Evolutionary conservation across 2,113 vertebrate species (phyloP).

Genomic region (Athene noctua): DNA sequence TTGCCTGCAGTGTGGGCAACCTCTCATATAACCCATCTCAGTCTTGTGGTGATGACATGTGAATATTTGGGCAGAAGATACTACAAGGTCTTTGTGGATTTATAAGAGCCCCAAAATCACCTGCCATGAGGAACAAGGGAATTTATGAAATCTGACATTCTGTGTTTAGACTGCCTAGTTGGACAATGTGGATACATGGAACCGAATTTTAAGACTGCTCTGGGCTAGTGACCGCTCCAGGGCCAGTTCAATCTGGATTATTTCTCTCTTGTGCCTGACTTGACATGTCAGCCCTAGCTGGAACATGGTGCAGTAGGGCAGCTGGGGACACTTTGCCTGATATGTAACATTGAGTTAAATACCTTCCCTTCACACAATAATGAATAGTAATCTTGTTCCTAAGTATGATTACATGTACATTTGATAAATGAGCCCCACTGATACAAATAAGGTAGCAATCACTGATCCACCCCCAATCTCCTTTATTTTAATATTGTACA

Average conservation of each 20-base stretch:
- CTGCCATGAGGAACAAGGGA: rapidly evolving
- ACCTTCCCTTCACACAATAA: background rate
- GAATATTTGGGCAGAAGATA: background rate
- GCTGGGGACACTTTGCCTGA: background rate
- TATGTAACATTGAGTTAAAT: background rate
- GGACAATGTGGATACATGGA: background rate
- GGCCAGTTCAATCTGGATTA: background rate
- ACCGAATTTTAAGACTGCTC: background rate
- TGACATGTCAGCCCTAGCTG: background rate
- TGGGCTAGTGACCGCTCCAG: background rate
- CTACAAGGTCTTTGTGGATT: too few relatives aligned
- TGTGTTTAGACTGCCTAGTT: background rate
- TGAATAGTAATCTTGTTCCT: background rate
- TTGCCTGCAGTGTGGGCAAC: background rate
- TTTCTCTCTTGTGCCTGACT: background rate
- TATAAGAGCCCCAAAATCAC: background rate
- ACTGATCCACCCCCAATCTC: background rate
- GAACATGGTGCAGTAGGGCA: rapidly evolving
- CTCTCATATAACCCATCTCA: background rate
- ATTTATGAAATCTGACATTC: background rate
- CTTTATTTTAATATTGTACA: background rate
- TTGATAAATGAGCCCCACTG: background rate
- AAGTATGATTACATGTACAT: rapidly evolving
- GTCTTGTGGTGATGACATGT: background rate
- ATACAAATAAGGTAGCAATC: background rate